phyloP scores from a whole-genome alignment of 1,140 invertebrate species.

The Trichonephila clavipes region DNA sequence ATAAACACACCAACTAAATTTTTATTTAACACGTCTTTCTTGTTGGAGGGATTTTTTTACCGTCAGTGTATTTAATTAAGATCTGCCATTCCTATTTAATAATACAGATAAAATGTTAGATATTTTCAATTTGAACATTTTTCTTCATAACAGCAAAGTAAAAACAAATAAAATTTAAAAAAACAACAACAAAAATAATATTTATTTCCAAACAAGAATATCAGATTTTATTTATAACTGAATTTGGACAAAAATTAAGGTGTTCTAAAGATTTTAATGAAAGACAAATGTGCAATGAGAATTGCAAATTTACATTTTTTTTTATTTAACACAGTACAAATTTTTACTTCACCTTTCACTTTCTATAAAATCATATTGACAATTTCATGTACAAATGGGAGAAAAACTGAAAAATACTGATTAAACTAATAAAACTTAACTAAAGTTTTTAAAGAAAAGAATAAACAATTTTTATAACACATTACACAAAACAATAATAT shows the following conservation, averaged over 20 bases:
- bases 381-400: neutral
- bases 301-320: slow-evolving; percentile 37
- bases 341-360: slow-evolving; percentile 18
- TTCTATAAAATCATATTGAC: slow-evolving; percentile 15
- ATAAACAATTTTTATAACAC: slow-evolving; percentile 55
- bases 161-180: too few relatives aligned
- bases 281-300: slow-evolving; percentile 72
- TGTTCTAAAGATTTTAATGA: slow-evolving; percentile 47
- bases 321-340: slow-evolving; percentile 45
- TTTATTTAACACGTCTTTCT: too few relatives aligned
- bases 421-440: slow-evolving; percentile 75
- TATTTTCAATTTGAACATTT: too few relatives aligned
- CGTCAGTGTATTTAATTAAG: too few relatives aligned
- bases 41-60: too few relatives aligned
- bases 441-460: slow-evolving; percentile 52
- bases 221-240: slow-evolving; percentile 74
- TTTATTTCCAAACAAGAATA: slow-evolving; percentile 67
- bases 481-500: slow-evolving; percentile 71
- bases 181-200: neutral
- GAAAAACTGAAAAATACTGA: slow-evolving; percentile 63
- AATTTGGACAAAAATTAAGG: slow-evolving; percentile 54
- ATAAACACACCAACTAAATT: too few relatives aligned
- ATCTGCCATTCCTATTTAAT: too few relatives aligned
- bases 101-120: too few relatives aligned
- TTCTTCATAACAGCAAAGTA: too few relatives aligned